Conservation (phyloP, 2,888 invertebrate genomes). For the Luperina testacea region DNA sequence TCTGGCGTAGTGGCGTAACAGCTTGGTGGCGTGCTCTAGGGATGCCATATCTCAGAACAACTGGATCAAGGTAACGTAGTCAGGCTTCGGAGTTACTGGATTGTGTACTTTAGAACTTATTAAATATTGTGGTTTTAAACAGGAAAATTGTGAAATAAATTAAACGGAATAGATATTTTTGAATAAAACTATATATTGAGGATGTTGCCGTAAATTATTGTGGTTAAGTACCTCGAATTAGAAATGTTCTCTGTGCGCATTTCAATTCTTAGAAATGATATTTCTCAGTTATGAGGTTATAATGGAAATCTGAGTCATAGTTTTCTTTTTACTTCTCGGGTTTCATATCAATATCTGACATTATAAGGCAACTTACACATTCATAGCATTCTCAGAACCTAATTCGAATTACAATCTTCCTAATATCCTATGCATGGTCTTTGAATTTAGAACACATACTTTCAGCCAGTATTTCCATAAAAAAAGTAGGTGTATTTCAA, state of each 20-base stretch:
- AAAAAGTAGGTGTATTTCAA: slow-evolving; percentile 61
- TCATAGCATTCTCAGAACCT: slow-evolving; percentile 11
- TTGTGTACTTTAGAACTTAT: background rate
- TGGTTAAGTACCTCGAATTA: background rate
- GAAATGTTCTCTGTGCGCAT: background rate
- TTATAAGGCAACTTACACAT: slow-evolving; percentile 19
- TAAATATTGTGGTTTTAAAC: background rate
- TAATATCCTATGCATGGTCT: slow-evolving; percentile 54
- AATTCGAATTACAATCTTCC: slow-evolving; percentile 39
- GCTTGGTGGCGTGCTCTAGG: slow-evolving; percentile 32
- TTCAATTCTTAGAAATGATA: slow-evolving; percentile 27
- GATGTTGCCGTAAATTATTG: background rate
- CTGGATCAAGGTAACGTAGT: slow-evolving; percentile 31
- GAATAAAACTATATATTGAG: background rate
- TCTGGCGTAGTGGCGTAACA: slow-evolving; percentile 21
- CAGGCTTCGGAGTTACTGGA: slow-evolving; percentile 15
- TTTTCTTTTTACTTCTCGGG: background rate
- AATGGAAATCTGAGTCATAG: background rate
- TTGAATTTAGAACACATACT: slow-evolving; percentile 62
- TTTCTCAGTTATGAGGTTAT: slow-evolving; percentile 3
- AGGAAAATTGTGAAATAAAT: background rate
- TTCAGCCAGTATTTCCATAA: slow-evolving; percentile 40
- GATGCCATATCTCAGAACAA: slow-evolving; percentile 35
- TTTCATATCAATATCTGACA: slow-evolving; percentile 9
- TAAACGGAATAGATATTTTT: background rate